A percentile compares a stretch with the other conserved stretches of the same genome.
Conservation (phyloP, 2,888 invertebrate species). For the Agrochola macilenta region DNA sequence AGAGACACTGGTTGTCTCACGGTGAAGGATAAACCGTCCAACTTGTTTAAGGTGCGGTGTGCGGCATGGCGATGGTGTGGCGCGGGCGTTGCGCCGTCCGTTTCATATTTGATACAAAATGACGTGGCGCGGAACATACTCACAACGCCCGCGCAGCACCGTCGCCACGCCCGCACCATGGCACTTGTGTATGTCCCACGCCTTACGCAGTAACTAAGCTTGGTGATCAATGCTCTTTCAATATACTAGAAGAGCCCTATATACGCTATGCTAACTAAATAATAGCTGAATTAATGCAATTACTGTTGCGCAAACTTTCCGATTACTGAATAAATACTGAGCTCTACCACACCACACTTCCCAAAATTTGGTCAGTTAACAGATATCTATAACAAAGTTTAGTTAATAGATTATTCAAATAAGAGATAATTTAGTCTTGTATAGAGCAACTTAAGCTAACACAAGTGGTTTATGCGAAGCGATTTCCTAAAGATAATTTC, state of each 20-base stretch:
- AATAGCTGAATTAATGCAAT: constrained; percentile 24
- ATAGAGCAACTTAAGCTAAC: constrained; percentile 21
- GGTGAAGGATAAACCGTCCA: not conserved
- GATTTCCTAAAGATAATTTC: constrained; percentile 17
- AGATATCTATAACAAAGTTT: constrained; percentile 44
- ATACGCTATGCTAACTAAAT: constrained; percentile 8
- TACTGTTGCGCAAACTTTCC: constrained; percentile 37
- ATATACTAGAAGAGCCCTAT: not conserved
- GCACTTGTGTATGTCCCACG: too few relatives aligned
- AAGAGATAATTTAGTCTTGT: constrained; percentile 30
- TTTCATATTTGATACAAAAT: too few relatives aligned
- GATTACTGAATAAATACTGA: constrained; percentile 42
- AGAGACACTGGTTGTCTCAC: too few relatives aligned
- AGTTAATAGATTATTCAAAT: constrained; percentile 26
- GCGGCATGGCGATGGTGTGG: too few relatives aligned
- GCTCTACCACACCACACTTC: constrained; percentile 16
- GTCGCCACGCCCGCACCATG: too few relatives aligned
- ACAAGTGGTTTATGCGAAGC: constrained; percentile 21
- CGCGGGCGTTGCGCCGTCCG: too few relatives aligned
- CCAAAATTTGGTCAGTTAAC: constrained; percentile 44
- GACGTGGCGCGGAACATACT: too few relatives aligned
- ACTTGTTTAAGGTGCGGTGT: not conserved
- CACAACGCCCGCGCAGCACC: too few relatives aligned
- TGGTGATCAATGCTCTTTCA: not conserved
- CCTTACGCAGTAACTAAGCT: not conserved